Base-by-base conservation (phyloP, 1,140 invertebrate species). In the Babylonia areolata region DNA sequence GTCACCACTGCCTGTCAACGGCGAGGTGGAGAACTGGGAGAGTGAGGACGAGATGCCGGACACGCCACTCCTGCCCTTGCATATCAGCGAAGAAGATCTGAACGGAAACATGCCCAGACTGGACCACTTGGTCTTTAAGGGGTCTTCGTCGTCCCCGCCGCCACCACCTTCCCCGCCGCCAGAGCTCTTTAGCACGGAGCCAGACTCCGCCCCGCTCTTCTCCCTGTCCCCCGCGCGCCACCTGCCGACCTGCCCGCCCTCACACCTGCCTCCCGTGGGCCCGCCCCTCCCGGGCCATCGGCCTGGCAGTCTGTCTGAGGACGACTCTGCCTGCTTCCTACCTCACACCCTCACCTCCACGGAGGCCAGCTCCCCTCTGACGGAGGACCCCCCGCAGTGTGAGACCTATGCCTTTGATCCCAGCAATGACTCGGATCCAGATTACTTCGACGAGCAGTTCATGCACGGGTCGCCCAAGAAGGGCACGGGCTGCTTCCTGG, bases 21-120 rank as follows among this genome's bases (percentile, higher is more conserved):
- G 75, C 37, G 31, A 81, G 39, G 23, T 73, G 64, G 31, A 71
- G 28, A 78, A 81, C 39, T 58, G 20, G 77, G 84, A 78, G 42
- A 80, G 35, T 40, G 85, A 85, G 3, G 85, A 80, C 35, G 46
- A 39, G 12, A 11, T 35, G 79, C n/a, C 23, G 17, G 37, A 37
- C 28, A 23, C 15, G 35, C 54, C 54, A 31, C 40, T 85, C 23
- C 85, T 77, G 35, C 51, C 31, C n/a, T 46, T 85, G 3, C 78
- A 85, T 77, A 85, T 85, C 75, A 85, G 85, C 78, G 85, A 85
- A 33, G 85, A 85, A 58, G 85, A 85, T 58, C 39, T 85, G 39
- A 84, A 33, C 64, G 39, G 40, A 39, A 73, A 46, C 82, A 17
- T 20, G 17, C 31, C 37, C 69, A 84, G 40, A 17, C 82, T 40